phyloP scores from a whole-genome alignment of 1,140 invertebrate genomes.

The Drosophila sechellia region DNA sequence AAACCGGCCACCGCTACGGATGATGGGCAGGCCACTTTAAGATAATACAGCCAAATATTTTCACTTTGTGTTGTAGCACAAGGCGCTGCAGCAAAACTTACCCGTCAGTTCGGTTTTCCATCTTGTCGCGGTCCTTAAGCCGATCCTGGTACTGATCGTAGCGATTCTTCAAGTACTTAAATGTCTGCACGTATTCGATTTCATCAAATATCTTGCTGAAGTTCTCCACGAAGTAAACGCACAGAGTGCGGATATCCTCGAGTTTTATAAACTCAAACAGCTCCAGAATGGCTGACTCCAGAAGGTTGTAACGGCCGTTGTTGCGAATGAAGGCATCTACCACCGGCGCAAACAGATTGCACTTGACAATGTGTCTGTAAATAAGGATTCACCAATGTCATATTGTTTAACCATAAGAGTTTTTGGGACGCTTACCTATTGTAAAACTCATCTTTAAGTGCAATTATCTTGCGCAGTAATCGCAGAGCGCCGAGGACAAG shows the following conservation, averaged over 20 bases:
- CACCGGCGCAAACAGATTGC: constrained; percentile 97
- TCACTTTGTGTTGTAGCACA: constrained; percentile 18
- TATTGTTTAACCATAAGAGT: neutral
- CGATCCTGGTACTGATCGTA: constrained; percentile 98
- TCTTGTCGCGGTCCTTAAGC: constrained; percentile 92
- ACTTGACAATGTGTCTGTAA: constrained; percentile 95
- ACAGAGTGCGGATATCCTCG: constrained; percentile 98
- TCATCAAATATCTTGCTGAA: constrained; percentile 96
- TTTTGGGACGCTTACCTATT: constrained; percentile 86
- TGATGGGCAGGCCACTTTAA: constrained; percentile 87
- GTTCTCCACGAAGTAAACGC: constrained; percentile 97
- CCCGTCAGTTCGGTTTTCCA: constrained; percentile 87
- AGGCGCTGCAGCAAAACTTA: constrained; percentile 76
- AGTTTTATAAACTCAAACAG: constrained; percentile 99
- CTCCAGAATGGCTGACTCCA: constrained; percentile 99
- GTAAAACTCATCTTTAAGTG: constrained; percentile 99
- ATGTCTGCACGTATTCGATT: constrained; percentile 98
- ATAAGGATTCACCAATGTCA: neutral
- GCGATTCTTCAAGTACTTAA: constrained; percentile 94
- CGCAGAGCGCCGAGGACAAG: constrained; percentile 97
- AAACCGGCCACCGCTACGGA: constrained; percentile 92
- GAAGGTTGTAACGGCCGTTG: constrained; percentile 98
- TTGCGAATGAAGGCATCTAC: constrained; percentile 98
- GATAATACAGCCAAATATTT: constrained; percentile 73
- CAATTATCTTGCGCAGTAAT: constrained; percentile 98